Evolutionary conservation across 1,140 invertebrate genomes (phyloP), one percentile per base, ranked within the genome.

Genomic region (Drosophila albomicans): DNA sequence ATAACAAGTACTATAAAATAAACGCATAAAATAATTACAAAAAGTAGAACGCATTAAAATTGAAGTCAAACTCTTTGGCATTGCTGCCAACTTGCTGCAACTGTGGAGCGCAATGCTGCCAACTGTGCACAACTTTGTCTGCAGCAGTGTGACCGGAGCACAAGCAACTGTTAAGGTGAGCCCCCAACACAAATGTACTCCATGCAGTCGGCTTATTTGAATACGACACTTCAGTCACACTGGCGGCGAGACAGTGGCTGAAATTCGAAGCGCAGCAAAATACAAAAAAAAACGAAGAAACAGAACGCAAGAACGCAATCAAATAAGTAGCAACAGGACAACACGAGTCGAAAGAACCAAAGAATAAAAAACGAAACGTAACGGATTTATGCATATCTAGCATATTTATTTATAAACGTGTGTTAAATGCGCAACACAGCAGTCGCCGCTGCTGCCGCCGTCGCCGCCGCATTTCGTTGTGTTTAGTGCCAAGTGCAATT

Each of bases 351-450:
- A 57, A 63, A 7, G 35, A 38, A 32, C 8, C 7, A 38, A 38
- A 7, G 7, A 38, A 38, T 3, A 8, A 8, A 10, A 38, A 8
- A 38, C 35, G 8, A 38, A 57, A 70, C 58, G 25, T 46, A 61
- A 58, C 81, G 54, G 58, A 70, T 76, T 82, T 82, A 79, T 79
- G 62, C 63, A 82, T 48, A 58, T 81, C 46, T 46, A 38, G 8
- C 35, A 64, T 76, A 80, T 86, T 86, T 86, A 82, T 86, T 86
- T 81, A 85, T 85, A 85, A 85, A 85, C 82, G 59, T 79, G 65
- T 79, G 52, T 73, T 73, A 75, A 63, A 61, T 68, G 56, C 57
- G 43, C 38, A 16, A 54, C 32, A 43, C 20, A 25, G 20, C 20
- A 25, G 20, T 25, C 20, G 20, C 20, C 20, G 20, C 8, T 10